A percentile compares a stretch with the other conserved stretches of the same genome.
phyloP scores from a whole-genome alignment of 1,140 invertebrate genomes.

The Dendroctonus ponderosae region DNA sequence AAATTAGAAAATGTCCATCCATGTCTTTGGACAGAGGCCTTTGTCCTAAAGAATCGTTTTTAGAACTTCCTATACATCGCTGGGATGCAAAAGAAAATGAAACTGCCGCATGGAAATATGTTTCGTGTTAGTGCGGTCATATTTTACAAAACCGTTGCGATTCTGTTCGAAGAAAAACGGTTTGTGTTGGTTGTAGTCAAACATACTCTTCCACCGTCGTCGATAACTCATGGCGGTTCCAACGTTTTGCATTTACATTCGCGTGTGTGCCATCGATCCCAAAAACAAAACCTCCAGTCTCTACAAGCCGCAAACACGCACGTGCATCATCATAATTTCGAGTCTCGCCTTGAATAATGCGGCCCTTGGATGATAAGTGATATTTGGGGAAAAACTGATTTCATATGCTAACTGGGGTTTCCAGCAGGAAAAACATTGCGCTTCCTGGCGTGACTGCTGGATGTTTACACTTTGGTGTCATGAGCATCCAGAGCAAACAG shows the following conservation, averaged over 20 bases:
- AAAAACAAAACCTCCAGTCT: constrained; percentile 2
- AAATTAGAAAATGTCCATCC: background rate
- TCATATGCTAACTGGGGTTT: too few species aligned
- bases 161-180: constrained; percentile 1
- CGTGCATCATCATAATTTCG: constrained; percentile 1
- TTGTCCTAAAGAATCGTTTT: background rate
- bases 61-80: background rate
- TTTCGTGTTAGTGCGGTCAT: background rate
- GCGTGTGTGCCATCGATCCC: constrained; percentile 3
- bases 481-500: too few species aligned
- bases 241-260: background rate
- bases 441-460: too few species aligned
- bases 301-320: background rate
- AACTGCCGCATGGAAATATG: background rate
- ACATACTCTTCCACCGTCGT: background rate
- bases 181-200: background rate
- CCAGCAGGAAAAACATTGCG: too few species aligned
- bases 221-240: background rate
- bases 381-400: too few species aligned
- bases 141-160: background rate
- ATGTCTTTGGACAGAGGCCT: background rate
- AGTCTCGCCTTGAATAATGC: background rate
- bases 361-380: too few species aligned
- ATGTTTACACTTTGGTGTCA: too few species aligned
- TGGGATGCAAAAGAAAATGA: background rate